Base-by-base conservation (phyloP, 2,113 vertebrate species). In the Entomyzon cyanotis region DNA sequence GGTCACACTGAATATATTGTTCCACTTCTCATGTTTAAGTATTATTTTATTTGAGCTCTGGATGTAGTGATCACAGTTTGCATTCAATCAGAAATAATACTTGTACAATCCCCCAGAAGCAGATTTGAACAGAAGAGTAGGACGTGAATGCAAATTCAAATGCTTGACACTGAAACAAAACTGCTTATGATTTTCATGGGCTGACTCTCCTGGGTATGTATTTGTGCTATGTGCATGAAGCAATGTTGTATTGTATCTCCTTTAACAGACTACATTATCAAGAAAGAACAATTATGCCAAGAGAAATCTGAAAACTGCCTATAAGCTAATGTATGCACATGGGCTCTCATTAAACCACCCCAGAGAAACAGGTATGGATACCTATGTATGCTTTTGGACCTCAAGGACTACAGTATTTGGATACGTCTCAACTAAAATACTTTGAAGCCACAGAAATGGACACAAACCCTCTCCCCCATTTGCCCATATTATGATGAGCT, bases 341-440 rank as follows among this genome's bases (percentile, higher is more conserved):
- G 11, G 52, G 19, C 11, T 59, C 35, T 21, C 25, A 47, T 52
- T 64, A 50, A 37, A 37, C 44, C 3, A 1, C 9, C 24, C 50
- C 46, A 55, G 7, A 85, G 56, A 69, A 64, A 41, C 9, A 31
- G 33, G 4, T 25, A 56, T 1, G 23, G 44, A 49, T 33, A 69
- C 5, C 9, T n/a, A 15, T 0, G 1, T 2, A 44, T 8, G 42
- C 15, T 46, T 71, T 4, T 22, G 62, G 56, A 73, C 33, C 42
- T 18, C 39, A 90, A 85, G 35, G 13, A 59, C 50, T 62, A 41
- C 25, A 47, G 35, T 23, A 71, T 68, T 47, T 37, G n/a, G 35
- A 55, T 33, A 64, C 7, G 41, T 75, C 44, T 59, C 64, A 70
- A 55, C 15, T 49, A 9, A 73, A 91, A 31, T 49, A 79, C 37